A percentile compares a stretch with the other conserved stretches of the same genome.
Conservation (phyloP, 2,888 invertebrate genomes). For the Cotesia congregata region DNA sequence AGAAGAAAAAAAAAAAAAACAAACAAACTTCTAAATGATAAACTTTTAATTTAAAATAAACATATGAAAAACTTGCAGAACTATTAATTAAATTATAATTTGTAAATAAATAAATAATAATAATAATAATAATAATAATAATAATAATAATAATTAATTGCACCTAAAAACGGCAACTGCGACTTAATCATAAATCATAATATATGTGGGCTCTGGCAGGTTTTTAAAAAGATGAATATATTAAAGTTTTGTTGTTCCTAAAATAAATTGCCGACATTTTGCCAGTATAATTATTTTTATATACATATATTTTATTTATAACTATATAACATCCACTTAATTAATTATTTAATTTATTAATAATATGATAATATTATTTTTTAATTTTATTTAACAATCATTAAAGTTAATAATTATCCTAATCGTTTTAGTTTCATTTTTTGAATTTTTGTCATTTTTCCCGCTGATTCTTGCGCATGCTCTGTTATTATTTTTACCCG, state of each 20-base stretch:
- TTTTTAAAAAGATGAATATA: constrained; percentile 50
- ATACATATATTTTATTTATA: constrained; percentile 6
- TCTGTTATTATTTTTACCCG: too few species aligned
- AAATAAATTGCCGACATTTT: constrained; percentile 65
- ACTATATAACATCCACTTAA: background rate
- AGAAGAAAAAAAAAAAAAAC: constrained; percentile 52
- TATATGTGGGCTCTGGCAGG: constrained; percentile 54
- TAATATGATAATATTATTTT: background rate
- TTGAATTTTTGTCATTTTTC: too few species aligned
- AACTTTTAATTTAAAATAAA: constrained; percentile 55
- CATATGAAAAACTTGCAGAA: constrained; percentile 62
- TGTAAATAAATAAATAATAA: constrained; percentile 58
- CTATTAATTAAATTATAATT: constrained; percentile 67
- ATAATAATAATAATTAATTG: constrained; percentile 68
- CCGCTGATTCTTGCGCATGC: too few species aligned
- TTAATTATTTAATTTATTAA: background rate
- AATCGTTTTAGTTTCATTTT: background rate
- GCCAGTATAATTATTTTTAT: constrained; percentile 49
- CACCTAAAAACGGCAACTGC: constrained; percentile 64
- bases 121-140: constrained; percentile 68
- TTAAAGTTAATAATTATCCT: background rate
- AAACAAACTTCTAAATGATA: constrained; percentile 44
- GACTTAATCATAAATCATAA: constrained; percentile 62
- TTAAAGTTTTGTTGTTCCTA: constrained; percentile 60
- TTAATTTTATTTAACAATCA: background rate